Conservation (phyloP, 2,797 vertebrate species). For the Neosilurus mollespiculum region DNA sequence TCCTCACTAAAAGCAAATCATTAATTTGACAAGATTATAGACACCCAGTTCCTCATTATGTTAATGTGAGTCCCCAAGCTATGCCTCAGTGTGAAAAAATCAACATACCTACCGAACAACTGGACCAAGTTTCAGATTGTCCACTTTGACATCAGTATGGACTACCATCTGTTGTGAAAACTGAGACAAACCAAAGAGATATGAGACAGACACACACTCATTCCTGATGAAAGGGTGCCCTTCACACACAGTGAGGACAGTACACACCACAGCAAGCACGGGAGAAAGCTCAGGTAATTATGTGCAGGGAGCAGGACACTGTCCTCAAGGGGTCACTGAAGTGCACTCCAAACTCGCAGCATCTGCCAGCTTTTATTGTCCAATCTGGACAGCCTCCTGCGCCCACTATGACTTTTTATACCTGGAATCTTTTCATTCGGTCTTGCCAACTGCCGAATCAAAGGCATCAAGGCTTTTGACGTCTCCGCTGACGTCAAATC, state of each 20-base stretch:
- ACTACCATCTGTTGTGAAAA: conserved; percentile 36
- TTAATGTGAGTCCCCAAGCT: not conserved
- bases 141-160: conserved; percentile 18
- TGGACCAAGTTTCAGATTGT: conserved; percentile 22
- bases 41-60: not conserved
- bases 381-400: conserved; percentile 47
- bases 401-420: conserved; percentile 39
- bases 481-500: conserved; percentile 55
- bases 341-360: conserved; percentile 55
- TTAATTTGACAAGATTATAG: conserved; percentile 9
- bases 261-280: conserved; percentile 32
- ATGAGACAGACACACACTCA: conserved; percentile 28
- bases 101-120: not conserved
- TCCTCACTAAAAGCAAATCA: not conserved
- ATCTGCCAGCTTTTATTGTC: conserved; percentile 59
- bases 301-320: conserved; percentile 43
- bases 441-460: conserved; percentile 47
- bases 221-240: conserved; percentile 43
- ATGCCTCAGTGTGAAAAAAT: not conserved
- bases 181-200: conserved; percentile 46
- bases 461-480: conserved; percentile 54
- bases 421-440: conserved; percentile 42
- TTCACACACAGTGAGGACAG: conserved; percentile 41
- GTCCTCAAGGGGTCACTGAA: conserved; percentile 55
- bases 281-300: conserved; percentile 52